These are phyloP conservation scores for Netelia inedita DNA, from an alignment of 2,888 invertebrate genomes.

Conservation along the genomic window DNA sequence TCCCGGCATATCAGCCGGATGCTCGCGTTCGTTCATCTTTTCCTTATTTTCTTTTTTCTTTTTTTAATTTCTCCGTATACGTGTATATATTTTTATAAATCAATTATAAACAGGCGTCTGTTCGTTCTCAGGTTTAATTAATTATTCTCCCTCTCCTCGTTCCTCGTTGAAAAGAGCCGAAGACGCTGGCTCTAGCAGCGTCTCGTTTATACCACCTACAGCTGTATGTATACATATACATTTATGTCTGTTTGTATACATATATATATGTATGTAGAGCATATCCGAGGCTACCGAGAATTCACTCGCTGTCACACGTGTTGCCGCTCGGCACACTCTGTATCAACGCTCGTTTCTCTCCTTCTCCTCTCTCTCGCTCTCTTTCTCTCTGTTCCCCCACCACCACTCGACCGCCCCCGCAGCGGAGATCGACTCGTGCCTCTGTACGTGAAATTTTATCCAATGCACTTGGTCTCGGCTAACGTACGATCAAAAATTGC, in stretches of 20 bases:
- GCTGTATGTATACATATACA: too few relatives aligned
- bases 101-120: not conserved
- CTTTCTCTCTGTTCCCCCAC: too few relatives aligned
- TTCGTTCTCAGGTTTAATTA: slow-evolving; percentile 44
- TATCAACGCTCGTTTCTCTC: not conserved
- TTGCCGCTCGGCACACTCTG: not conserved
- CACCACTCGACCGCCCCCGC: not conserved
- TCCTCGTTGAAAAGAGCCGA: not conserved
- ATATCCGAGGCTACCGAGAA: not conserved
- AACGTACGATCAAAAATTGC: too few relatives aligned
- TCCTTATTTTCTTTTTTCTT: slow-evolving; percentile 16
- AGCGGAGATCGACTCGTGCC: slow-evolving; percentile 8
- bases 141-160: not conserved
- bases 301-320: not conserved
- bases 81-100: not conserved
- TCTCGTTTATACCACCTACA: not conserved
- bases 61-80: not conserved
- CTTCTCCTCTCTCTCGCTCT: too few relatives aligned
- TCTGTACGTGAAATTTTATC: not conserved
- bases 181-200: not conserved
- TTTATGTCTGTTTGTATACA: not conserved
- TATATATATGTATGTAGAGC: not conserved
- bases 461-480: not conserved
- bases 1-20: slow-evolving; percentile 77
- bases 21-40: slow-evolving; percentile 72